Conservation (phyloP, 2,888 invertebrate genomes). For the Theretra japonica region DNA sequence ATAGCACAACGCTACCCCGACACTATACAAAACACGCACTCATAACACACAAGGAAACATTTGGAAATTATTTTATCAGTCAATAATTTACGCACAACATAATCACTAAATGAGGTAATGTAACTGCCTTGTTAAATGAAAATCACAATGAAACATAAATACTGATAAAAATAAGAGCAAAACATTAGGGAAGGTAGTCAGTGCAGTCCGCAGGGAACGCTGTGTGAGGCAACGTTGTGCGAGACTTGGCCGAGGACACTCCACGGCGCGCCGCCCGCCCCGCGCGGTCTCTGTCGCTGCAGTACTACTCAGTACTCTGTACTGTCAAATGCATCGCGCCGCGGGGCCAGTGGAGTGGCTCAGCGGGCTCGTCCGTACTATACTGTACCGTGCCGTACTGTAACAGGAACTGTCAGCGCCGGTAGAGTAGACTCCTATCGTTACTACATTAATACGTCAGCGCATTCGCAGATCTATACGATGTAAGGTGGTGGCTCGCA, state of each 20-base stretch:
- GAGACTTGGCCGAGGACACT: constrained; percentile 55
- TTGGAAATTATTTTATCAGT: constrained; percentile 83
- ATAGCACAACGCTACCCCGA: constrained; percentile 84
- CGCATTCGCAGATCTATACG: constrained; percentile 37
- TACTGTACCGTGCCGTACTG: constrained; percentile 24
- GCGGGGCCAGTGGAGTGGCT: constrained; percentile 42
- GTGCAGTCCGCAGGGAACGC: constrained; percentile 64
- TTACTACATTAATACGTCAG: constrained; percentile 44
- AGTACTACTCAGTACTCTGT: constrained; percentile 15
- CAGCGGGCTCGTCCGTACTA: constrained; percentile 50
- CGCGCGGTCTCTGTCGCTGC: too few relatives aligned
- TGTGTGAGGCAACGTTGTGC: constrained; percentile 81
- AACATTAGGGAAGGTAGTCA: constrained; percentile 45
- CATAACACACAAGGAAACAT: constrained; percentile 78
- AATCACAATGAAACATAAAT: constrained; percentile 79
- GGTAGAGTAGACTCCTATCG: constrained; percentile 23
- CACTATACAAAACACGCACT: constrained; percentile 61
- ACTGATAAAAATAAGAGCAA: constrained; percentile 76
- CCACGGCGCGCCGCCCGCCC: constrained; percentile 40
- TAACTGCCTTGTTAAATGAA: constrained; percentile 78
- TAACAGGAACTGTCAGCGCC: constrained; percentile 43
- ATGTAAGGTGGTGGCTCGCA: constrained; percentile 44
- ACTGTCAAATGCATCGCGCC: neutral
- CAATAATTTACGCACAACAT: constrained; percentile 78
- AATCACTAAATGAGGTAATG: constrained; percentile 79